Base-by-base conservation (phyloP, 2,113 vertebrate species). In the Misgurnus anguillicaudatus region DNA sequence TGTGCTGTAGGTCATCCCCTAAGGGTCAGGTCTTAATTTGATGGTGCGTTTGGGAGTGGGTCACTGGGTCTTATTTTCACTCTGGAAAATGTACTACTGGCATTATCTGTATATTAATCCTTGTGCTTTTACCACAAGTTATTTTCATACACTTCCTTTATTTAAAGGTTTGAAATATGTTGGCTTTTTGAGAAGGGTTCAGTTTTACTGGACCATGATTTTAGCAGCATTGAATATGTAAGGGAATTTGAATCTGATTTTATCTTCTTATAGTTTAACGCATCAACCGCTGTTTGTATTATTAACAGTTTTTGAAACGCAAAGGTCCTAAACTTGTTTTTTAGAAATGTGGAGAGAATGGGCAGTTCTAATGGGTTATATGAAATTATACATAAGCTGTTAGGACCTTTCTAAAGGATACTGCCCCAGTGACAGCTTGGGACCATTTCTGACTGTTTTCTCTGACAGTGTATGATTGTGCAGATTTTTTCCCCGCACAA, bases 81-180 rank as follows among this genome's bases (percentile, higher is more conserved):
- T 24, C 38, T 57, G 60, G 63, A 60, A 67, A 72, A 69, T 69
- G 76, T 36, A 13, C 66, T 61, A 31, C 24, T 31, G 14, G 24
- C 41, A 84, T 88, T 63, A 82, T 78, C 53, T 57, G 39, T 19
- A 74, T 71, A n/a, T 55, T 24, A 83, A 70, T 84, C 65, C 51
- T 19, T 24, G 38, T 55, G 51, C 51, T 55, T 16, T 55, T 55
- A 16, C 16, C 51, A 55, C 6, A 55, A 1, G 2, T 55, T 55
- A 48, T 55, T 55, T 53, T 53, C 14, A 53, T 53, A 53, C 13
- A 14, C 4, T 53, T 14, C 0, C 51, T 53, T 10, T 47, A 10
- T 51, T 51, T 51, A 51, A 51, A 13, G 1, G 13, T 55, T 55
- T 55, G 17, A 4, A n/a, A 55, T 4, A 55, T 31, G 17, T 55